Base-by-base conservation (phyloP, 1,140 invertebrate genomes). In the Conopomorpha cramerella region DNA sequence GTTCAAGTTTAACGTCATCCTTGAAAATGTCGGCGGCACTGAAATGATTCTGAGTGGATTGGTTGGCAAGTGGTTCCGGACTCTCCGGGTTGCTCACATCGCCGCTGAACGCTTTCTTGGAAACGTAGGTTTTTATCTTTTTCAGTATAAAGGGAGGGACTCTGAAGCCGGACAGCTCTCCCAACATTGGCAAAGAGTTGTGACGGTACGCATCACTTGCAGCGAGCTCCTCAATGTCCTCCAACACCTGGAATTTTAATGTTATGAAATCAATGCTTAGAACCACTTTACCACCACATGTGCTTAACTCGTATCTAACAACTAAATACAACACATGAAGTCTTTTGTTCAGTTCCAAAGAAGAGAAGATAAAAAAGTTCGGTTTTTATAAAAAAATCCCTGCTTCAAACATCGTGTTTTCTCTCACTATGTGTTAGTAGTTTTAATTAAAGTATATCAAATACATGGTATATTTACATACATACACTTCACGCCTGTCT, bases 181-280 rank as follows among this genome's bases (percentile, higher is more conserved):
- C 78, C 16, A 86, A 66, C 53, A 86, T 72, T 18, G 89, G 77
- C 41, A 83, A 64, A 7, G 86, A 83, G 53, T 73, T 87, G 49
- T 86, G 82, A 53, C 82, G 84, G 58, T 91, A 91, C 39, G 90
- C 86, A 35, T 90, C 87, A 36, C 81, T 83, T 34, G 83, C 73
- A 4, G 86, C 83, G 28, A 92, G 65, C 51, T 91, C 87, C 65
- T 84, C 78, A 30, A 93, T 89, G 55, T 93, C 90, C 54, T 91
- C 86, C 36, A 91, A 77, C n/a, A 92, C 73, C 74, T 79, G 35
- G 25, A 61, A 65, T 32, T 16, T 36, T 15, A 51, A 41, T 19
- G 34, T 16, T 16, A 29, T 13, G 36, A 1, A 41, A 36, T 8
- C 8, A 30, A n/a, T n/a, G n/a, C n/a, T n/a, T n/a, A n/a, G n/a